These are phyloP conservation scores for Drosophila mojavensis DNA, from an alignment of 1,140 invertebrate species.

Conservation along the genomic window DNA sequence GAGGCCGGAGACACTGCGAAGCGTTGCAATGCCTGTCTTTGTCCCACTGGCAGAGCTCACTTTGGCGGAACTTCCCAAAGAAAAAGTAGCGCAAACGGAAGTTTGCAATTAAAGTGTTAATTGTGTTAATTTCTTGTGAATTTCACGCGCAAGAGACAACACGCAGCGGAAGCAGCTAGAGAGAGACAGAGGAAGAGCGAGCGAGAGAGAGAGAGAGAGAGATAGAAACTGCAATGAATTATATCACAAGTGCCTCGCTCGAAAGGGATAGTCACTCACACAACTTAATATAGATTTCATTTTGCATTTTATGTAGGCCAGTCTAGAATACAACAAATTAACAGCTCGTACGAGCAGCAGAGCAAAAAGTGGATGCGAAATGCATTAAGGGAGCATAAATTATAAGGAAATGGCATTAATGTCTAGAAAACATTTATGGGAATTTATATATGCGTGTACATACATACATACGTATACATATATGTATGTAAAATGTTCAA, in stretches of 20 bases:
- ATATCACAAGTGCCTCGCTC: slow-evolving; percentile 15
- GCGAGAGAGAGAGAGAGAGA: slow-evolving; percentile 12
- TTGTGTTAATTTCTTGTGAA: slow-evolving; percentile 79
- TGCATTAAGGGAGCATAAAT: neutral
- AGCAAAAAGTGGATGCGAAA: neutral
- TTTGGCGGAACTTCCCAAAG: slow-evolving; percentile 60
- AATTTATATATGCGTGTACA: too few relatives aligned
- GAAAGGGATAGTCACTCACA: neutral
- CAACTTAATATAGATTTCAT: neutral
- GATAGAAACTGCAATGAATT: slow-evolving; percentile 12
- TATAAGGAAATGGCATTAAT: neutral
- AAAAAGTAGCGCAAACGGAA: slow-evolving; percentile 72
- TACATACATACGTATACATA: too few relatives aligned
- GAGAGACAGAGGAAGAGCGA: slow-evolving; percentile 11
- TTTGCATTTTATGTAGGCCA: slow-evolving; percentile 1
- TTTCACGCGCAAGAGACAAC: slow-evolving; percentile 50
- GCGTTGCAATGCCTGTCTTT: slow-evolving; percentile 39
- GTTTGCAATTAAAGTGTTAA: slow-evolving; percentile 81
- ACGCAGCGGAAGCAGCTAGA: slow-evolving; percentile 5
- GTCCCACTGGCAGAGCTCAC: slow-evolving; percentile 37
- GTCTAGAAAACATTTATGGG: too few relatives aligned
- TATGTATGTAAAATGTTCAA: too few relatives aligned
- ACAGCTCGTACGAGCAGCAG: neutral
- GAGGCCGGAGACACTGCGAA: slow-evolving; percentile 29
- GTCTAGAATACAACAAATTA: neutral